Conservation (phyloP, 2,797 vertebrate species). For the Rhinoraja longicauda region DNA sequence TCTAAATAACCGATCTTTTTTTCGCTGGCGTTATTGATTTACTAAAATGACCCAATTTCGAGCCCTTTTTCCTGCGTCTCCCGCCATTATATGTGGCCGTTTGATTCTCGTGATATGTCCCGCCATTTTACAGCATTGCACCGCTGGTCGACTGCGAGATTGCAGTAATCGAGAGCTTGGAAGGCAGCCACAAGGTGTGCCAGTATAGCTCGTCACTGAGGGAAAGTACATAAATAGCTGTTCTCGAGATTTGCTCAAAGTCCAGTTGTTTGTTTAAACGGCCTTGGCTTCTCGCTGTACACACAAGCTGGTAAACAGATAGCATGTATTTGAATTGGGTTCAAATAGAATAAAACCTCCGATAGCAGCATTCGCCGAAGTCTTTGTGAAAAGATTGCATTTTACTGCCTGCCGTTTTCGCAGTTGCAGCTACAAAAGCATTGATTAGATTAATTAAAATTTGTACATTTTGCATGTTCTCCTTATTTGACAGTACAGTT, state of each 20-base stretch:
- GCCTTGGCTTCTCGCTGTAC: background rate
- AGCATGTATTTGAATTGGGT: background rate
- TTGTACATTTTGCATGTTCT: background rate
- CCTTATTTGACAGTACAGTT: background rate
- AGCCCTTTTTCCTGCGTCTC: background rate
- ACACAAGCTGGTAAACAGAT: background rate
- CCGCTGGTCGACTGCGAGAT: slow-evolving; percentile 31
- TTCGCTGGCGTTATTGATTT: background rate
- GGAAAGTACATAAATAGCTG: background rate
- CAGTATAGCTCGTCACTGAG: background rate
- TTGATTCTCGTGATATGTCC: slow-evolving; percentile 12
- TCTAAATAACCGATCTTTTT: background rate
- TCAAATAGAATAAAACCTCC: background rate
- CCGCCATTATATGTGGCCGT: slow-evolving; percentile 28
- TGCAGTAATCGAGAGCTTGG: slow-evolving; percentile 19
- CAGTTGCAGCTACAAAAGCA: background rate
- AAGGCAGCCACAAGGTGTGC: slow-evolving; percentile 29
- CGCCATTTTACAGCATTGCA: slow-evolving; percentile 39
- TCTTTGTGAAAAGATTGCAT: background rate
- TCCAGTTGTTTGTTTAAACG: background rate
- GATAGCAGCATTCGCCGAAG: background rate
- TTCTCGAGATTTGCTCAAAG: background rate
- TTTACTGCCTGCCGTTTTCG: background rate
- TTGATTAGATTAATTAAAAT: background rate
- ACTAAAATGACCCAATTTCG: background rate